Base-by-base conservation (phyloP, 2,888 invertebrate genomes). In the Papilio protenor region DNA sequence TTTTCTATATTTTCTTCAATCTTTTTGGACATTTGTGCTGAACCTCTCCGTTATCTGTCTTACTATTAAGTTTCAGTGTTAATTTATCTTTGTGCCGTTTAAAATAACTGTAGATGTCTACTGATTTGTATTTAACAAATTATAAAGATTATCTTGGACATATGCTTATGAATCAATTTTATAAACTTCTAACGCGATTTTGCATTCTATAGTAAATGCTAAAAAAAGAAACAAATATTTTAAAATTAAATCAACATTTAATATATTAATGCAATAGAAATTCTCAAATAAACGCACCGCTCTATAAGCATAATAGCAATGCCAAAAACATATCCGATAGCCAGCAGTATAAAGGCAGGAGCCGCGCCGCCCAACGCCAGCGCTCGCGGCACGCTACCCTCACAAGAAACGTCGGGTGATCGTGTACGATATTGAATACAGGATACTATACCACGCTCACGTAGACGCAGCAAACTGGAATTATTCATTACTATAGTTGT, bases 331-430 rank as follows among this genome's bases (percentile, higher is more conserved):
- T 83, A 91, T 2, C 93, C 93, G 8, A 83, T 83, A 12, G 85
- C 87, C 0, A 94, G 84, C 12, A 93, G 80, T n/a, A 92, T 82
- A 80, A 94, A 94, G 0, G 91, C 93, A 0, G 94, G 94, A 0
- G 93, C 92, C 0, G 94, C 94, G 4, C 93, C 92, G 1, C 94
- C 94, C 16, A 94, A 81, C 0, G 92, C 89, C 33, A 94, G 82
- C 0, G 94, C 91, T 21, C 92, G 81, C 0, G 94, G 94, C 0
- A 90, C 89, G 70, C 90, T 91, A 0, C 92, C 92, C 18, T 86
- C 88, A 49, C 93, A 93, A 5, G 83, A 80, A 1, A 89, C 84
- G 2, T 86, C 81, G 0, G 81, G 81, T 0, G 86, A 81, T 2
- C 80, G 79, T 0, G 86, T 86, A 0, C 91, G 86, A 0, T 81